A percentile compares a stretch with the other conserved stretches of the same genome.
Conservation (phyloP, 2,888 invertebrate genomes). For the Polymixis lichenea region DNA sequence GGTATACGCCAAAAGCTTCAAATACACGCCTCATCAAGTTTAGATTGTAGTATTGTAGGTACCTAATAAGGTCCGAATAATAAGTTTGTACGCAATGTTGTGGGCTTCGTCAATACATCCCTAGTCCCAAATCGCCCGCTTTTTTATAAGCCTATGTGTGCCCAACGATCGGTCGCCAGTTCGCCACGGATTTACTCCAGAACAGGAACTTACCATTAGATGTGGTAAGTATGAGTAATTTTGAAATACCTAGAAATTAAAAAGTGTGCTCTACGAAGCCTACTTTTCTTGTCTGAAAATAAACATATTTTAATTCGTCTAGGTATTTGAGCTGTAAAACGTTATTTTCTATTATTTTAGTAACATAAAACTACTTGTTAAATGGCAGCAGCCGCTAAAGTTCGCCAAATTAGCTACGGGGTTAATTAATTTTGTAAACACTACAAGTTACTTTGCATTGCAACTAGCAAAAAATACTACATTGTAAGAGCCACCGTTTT, state of each 20-base stretch:
- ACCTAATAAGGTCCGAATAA: too few species aligned
- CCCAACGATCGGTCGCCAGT: slow-evolving; percentile 1
- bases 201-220: background rate
- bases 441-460: slow-evolving; percentile 11
- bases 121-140: too few species aligned
- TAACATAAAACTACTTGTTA: background rate
- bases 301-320: background rate
- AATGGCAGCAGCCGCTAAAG: slow-evolving; percentile 12
- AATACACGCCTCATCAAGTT: too few species aligned
- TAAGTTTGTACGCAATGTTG: slow-evolving; percentile 2
- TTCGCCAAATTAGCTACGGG: background rate
- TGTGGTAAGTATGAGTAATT: background rate
- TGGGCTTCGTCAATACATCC: too few species aligned
- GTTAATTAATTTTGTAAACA: slow-evolving; percentile 37
- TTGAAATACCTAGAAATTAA: background rate
- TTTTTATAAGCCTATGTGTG: background rate
- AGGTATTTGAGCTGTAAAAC: too few species aligned
- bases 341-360: background rate
- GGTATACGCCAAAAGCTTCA: too few species aligned
- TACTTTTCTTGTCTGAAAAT: background rate
- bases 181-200: background rate
- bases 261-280: background rate
- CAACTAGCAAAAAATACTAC: slow-evolving; percentile 16
- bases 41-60: background rate
- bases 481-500: slow-evolving; percentile 10